Base-by-base conservation (phyloP, 1,140 invertebrate genomes). In the Thaumetopoea pityocampa region DNA sequence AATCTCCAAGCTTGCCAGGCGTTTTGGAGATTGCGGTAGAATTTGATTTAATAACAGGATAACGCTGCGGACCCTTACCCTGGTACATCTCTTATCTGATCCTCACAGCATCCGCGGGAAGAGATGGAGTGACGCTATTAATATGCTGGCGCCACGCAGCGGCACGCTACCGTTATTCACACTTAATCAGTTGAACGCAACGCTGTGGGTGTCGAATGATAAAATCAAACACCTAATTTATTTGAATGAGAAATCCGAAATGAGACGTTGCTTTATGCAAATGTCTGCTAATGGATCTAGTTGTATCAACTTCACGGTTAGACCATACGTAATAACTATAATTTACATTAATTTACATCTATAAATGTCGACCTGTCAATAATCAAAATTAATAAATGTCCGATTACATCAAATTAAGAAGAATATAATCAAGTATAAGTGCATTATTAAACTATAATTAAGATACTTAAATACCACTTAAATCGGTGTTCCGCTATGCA, bases 291-390 rank as follows among this genome's bases (percentile, higher is more conserved):
- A 73, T 67, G 59, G 56, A 44, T 37, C 49, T 52, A 54, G 46
- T 47, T 49, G 40, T 45, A 27, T 45, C 53, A 52, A 56, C 45
- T 26, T 52, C 47, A 41, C 36, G 49, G 54, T 50, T 66, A 53
- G 43, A 30, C 46, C 33, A 22, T 34, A 40, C 19, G 29, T 49
- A 40, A 45, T 52, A 47, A 45, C 38, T 8, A 15, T 56, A 53
- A 67, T 66, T 66, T 67, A 57, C 65, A 68, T 67, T 62, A 65
- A 73, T 68, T 60, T 58, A 45, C 58, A 72, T 67, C 55, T 22
- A 60, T 64, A 58, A 55, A 45, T 28, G 41, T 43, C 10, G 14
- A 47, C 24, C 19, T 47, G 29, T 47, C 46, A 56, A 61, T 56
- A 32, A 28, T 15, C 20, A 27, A 47, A 54, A 55, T 59, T 49